A percentile compares a stretch with the other conserved stretches of the same genome.
Evolutionary conservation across 2,888 invertebrate genomes (phyloP).

Genomic region (Sesamia inferens): DNA sequence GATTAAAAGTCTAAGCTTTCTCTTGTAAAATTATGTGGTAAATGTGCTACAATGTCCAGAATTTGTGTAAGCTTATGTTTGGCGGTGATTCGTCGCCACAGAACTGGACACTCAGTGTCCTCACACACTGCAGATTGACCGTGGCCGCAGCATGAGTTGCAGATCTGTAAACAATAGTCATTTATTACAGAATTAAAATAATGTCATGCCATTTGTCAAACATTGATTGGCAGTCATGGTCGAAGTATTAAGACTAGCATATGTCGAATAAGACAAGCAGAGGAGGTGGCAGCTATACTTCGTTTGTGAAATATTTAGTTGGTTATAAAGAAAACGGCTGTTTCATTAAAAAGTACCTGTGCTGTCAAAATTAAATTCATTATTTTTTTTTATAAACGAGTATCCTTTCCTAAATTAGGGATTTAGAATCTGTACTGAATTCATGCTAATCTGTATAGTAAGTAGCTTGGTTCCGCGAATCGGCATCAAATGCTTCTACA

Average conservation of each 20-base stretch:
- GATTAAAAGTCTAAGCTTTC: conserved; percentile 73
- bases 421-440: no score
- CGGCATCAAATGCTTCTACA: no score
- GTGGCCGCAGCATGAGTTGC: conserved; percentile 82
- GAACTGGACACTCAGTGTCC: conserved; percentile 82
- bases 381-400: no score
- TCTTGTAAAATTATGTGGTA: conserved; percentile 73
- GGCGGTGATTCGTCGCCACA: conserved; percentile 79
- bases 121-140: conserved; percentile 70
- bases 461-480: no score
- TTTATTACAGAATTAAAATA: background rate
- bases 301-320: no score
- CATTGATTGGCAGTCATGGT: background rate
- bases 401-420: no score
- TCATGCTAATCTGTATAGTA: no score
- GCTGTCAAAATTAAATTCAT: no score
- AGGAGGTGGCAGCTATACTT: no score
- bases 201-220: background rate
- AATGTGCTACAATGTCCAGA: conserved; percentile 73
- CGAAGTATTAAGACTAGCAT: background rate
- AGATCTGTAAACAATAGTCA: conserved; percentile 74
- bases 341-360: no score
- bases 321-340: no score
- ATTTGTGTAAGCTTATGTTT: conserved; percentile 73
- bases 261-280: background rate